Conservation (phyloP, 23 tunicate genomes). For the Botrylloides violaceus region DNA sequence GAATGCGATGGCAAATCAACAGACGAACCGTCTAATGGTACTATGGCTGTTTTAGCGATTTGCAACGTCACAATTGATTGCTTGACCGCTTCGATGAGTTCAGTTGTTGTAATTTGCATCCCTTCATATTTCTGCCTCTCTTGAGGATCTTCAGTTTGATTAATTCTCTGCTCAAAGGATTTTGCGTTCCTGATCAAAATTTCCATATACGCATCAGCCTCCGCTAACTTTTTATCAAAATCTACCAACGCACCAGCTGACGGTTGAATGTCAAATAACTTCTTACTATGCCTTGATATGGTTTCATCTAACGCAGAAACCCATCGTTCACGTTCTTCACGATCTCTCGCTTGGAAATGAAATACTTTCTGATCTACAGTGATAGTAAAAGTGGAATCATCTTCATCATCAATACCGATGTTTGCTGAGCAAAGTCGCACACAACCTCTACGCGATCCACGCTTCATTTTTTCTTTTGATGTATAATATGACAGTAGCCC, state of each 20-base stretch:
- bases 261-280: conserved; percentile 1
- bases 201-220: conserved; percentile 87
- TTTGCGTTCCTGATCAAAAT: conserved; percentile 52
- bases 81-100: conserved; percentile 84
- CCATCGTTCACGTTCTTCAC: conserved; percentile 89
- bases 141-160: conserved; percentile 5
- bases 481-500: conserved; percentile 90
- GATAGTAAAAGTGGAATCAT: conserved; percentile 88
- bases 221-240: conserved; percentile 79
- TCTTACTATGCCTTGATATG: conserved; percentile 66
- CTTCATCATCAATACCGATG: conserved; percentile 97
- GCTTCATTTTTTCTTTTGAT: conserved; percentile 65
- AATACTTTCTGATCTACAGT: conserved; percentile 93
- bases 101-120: conserved; percentile 29
- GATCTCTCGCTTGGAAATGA: conserved; percentile 75
- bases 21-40: conserved; percentile 4
- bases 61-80: conserved; percentile 78
- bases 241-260: conserved; percentile 38
- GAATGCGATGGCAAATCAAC: background rate
- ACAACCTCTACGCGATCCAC: conserved; percentile 86
- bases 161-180: conserved; percentile 17
- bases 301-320: conserved; percentile 84
- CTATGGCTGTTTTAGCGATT: conserved; percentile 45
- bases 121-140: conserved; percentile 30
- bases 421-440: conserved; percentile 79